A percentile compares a stretch with the other conserved stretches of the same genome.
phyloP scores from a whole-genome alignment of 2,113 vertebrate species.

The Ovibos moschatus region DNA sequence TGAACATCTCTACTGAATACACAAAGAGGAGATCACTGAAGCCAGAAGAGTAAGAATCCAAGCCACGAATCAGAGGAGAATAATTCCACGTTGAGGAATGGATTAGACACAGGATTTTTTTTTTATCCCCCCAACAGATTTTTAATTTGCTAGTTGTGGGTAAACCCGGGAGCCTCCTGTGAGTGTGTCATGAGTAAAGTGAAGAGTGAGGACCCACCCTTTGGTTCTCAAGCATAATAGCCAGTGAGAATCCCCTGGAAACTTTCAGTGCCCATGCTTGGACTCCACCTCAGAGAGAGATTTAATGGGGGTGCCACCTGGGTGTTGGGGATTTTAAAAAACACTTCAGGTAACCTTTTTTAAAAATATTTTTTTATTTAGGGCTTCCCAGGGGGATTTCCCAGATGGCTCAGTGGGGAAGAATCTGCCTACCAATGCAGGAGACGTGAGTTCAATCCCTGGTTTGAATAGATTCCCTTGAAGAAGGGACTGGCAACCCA shows the following conservation, averaged over 20 bases:
- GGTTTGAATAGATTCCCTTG: background rate
- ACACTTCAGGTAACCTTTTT: background rate
- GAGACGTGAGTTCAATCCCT: background rate
- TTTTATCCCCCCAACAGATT: background rate
- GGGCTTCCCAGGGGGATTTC: background rate
- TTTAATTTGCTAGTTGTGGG: background rate
- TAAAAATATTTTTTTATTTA: background rate
- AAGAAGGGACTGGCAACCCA: background rate
- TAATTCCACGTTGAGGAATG: background rate
- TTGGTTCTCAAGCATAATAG: background rate
- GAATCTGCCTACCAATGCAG: background rate
- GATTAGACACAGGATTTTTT: background rate
- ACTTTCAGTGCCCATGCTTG: background rate
- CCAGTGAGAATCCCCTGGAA: background rate
- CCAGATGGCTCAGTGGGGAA: background rate
- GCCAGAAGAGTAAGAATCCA: background rate
- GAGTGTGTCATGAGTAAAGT: accelerated
- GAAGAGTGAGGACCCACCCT: accelerated
- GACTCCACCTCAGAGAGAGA: background rate
- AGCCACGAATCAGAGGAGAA: background rate
- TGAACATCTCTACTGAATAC: slow-evolving; percentile 17
- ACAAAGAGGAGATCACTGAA: background rate
- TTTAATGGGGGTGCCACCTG: accelerated
- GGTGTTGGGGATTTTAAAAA: background rate
- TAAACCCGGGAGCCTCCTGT: background rate